phyloP scores from a whole-genome alignment of 2,888 invertebrate species.

The Metellina segmentata region DNA sequence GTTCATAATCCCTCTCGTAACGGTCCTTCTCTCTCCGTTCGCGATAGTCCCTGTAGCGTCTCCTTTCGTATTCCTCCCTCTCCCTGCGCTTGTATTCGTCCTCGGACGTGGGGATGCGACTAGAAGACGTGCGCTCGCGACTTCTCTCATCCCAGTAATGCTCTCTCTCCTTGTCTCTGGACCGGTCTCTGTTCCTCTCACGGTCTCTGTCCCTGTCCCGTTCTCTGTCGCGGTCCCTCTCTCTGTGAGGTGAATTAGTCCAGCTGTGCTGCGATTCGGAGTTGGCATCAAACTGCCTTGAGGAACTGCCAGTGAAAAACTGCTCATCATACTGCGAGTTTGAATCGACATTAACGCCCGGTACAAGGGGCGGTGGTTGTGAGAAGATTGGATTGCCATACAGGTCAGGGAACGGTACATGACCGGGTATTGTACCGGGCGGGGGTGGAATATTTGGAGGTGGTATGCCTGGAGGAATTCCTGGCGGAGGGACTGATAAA shows the following conservation, averaged over 20 bases:
- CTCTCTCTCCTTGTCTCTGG: constrained; percentile 65
- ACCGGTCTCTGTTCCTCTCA: constrained; percentile 66
- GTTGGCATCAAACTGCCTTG: constrained; percentile 54
- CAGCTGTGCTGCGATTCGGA: constrained; percentile 77
- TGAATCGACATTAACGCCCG: constrained; percentile 25
- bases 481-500: constrained; percentile 72
- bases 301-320: constrained; percentile 64
- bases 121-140: constrained; percentile 42
- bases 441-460: constrained; percentile 79
- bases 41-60: constrained; percentile 63
- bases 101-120: constrained; percentile 35
- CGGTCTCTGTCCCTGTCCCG: constrained; percentile 67
- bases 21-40: constrained; percentile 62
- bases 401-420: constrained; percentile 64
- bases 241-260: constrained; percentile 76
- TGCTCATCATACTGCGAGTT: constrained; percentile 74
- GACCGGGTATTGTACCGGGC: constrained; percentile 76
- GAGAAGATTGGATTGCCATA: constrained; percentile 70
- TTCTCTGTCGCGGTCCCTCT: constrained; percentile 77
- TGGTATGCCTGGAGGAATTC: constrained; percentile 78
- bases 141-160: constrained; percentile 72
- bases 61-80: constrained; percentile 71
- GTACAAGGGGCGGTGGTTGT: constrained; percentile 60
- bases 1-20: constrained; percentile 66
- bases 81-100: constrained; percentile 72